Percentiles rank a stretch among this genome's conserved stretches.
Conservation (phyloP, 2,888 invertebrate genomes). For the Galerucella nymphaeae region DNA sequence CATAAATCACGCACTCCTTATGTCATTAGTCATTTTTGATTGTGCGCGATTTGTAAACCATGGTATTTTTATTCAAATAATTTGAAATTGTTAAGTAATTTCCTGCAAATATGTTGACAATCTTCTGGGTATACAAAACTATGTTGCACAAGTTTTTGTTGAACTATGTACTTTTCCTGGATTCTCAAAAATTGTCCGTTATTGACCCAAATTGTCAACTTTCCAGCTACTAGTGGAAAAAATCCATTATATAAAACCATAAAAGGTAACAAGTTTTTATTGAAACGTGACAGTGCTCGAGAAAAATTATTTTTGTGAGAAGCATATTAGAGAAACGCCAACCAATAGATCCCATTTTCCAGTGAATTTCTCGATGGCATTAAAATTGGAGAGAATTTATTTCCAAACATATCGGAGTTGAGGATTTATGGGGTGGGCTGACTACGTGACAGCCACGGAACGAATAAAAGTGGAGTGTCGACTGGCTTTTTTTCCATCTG, state of each 20-base stretch:
- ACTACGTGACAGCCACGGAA: constrained; percentile 36
- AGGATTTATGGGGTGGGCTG: constrained; percentile 31
- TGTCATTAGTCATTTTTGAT: no score
- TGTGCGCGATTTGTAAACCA: no score
- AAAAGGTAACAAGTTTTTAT: constrained; percentile 18
- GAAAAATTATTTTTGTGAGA: constrained; percentile 10
- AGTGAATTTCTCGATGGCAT: constrained; percentile 32
- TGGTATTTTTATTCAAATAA: no score
- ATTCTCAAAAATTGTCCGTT: no score
- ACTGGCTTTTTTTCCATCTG: constrained; percentile 33
- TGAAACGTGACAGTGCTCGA: constrained; percentile 10
- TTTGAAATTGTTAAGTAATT: no score
- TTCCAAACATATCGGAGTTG: constrained; percentile 33
- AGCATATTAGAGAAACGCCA: constrained; percentile 19
- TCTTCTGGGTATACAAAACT: no score
- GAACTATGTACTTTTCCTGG: no score
- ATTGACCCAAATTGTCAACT: neutral
- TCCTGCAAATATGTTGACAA: no score
- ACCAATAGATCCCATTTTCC: constrained; percentile 30
- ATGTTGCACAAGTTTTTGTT: neutral
- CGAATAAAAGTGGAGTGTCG: constrained; percentile 35
- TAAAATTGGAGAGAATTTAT: constrained; percentile 34
- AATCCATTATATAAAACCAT: neutral
- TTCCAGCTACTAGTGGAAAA: neutral
- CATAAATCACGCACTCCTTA: no score